phyloP scores from a whole-genome alignment of 53 echinoderm and acorn worm genomes.

The Antedon mediterranea region DNA sequence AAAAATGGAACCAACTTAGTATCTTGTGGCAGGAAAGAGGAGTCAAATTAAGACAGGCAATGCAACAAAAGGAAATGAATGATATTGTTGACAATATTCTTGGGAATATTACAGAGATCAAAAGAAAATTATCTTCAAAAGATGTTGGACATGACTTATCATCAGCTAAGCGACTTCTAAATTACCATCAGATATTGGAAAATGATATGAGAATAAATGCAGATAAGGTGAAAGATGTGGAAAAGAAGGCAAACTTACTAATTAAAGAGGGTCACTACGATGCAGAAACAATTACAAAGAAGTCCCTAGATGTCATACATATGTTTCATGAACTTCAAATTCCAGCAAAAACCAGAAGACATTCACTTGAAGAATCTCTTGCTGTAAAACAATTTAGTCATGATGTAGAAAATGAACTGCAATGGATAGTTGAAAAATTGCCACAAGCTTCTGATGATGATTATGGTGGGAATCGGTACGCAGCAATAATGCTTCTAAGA shows the following conservation, averaged over 20 bases:
- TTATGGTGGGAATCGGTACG: constrained; percentile 58
- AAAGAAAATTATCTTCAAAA: constrained; percentile 39
- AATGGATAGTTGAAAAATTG: constrained; percentile 80
- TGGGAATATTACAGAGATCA: constrained; percentile 49
- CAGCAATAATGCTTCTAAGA: constrained; percentile 55
- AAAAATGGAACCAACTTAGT: constrained; percentile 51
- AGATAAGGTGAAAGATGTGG: constrained; percentile 40
- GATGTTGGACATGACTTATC: constrained; percentile 65
- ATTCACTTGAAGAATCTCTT: constrained; percentile 52
- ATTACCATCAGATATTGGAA: constrained; percentile 80
- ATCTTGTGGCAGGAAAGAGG: constrained; percentile 38
- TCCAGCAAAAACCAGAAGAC: constrained; percentile 34
- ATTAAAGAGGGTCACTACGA: constrained; percentile 67
- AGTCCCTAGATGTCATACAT: constrained; percentile 40
- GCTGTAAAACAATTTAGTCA: constrained; percentile 60
- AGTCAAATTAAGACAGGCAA: constrained; percentile 56
- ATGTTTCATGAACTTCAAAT: constrained; percentile 44
- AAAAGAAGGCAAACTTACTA: constrained; percentile 39
- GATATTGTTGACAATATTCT: constrained; percentile 50
- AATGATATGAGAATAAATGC: constrained; percentile 45
- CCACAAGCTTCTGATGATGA: constrained; percentile 56
- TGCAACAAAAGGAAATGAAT: constrained; percentile 52
- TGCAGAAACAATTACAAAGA: constrained; percentile 43
- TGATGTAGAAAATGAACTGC: constrained; percentile 58
- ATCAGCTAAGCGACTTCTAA: constrained; percentile 60